Percentiles rank a stretch among this genome's conserved stretches.
These are phyloP conservation scores for Venusia cambrica DNA, from an alignment of 2,888 invertebrate genomes.

Conservation along the genomic window DNA sequence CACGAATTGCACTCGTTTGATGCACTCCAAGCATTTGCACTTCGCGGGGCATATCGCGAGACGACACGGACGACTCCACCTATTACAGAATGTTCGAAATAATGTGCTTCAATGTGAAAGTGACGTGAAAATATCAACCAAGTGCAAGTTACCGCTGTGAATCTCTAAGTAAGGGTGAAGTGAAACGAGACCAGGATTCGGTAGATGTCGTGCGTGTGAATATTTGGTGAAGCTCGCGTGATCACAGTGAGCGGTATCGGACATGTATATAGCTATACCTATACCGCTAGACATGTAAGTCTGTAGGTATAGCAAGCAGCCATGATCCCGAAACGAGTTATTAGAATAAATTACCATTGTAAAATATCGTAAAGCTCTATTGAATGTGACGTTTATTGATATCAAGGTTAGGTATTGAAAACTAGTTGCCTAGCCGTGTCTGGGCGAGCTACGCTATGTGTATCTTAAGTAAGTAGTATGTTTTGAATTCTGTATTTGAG, in stretches of 20 bases:
- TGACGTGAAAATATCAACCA: conserved; percentile 9
- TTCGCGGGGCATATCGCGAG: conserved; percentile 41
- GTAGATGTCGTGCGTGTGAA: conserved; percentile 29
- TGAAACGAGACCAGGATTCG: conserved; percentile 22
- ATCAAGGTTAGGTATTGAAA: too few relatives aligned
- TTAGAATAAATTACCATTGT: conserved; percentile 15
- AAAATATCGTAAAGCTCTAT: conserved; percentile 13
- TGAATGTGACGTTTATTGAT: conserved; percentile 17
- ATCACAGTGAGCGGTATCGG: conserved; percentile 14
- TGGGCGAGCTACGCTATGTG: too few relatives aligned
- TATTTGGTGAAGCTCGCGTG: conserved; percentile 28
- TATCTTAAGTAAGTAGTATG: too few relatives aligned
- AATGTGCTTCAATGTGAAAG: conserved; percentile 15
- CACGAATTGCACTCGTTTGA: conserved; percentile 78
- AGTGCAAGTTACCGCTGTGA: conserved; percentile 10
- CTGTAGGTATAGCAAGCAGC: conserved; percentile 6
- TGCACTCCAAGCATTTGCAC: conserved; percentile 73
- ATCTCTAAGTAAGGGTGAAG: conserved; percentile 22
- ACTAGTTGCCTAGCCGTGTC: too few relatives aligned
- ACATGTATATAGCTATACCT: conserved; percentile 13
- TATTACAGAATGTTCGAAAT: too few relatives aligned
- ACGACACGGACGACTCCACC: conserved; percentile 41
- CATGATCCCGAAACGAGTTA: conserved; percentile 11
- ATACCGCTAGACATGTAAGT: conserved; percentile 18
- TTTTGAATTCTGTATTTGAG: too few relatives aligned